A percentile compares a stretch with the other conserved stretches of the same genome.
These are phyloP conservation scores for Zaprionus taronus DNA, from an alignment of 1,140 invertebrate species.

Conservation along the genomic window DNA sequence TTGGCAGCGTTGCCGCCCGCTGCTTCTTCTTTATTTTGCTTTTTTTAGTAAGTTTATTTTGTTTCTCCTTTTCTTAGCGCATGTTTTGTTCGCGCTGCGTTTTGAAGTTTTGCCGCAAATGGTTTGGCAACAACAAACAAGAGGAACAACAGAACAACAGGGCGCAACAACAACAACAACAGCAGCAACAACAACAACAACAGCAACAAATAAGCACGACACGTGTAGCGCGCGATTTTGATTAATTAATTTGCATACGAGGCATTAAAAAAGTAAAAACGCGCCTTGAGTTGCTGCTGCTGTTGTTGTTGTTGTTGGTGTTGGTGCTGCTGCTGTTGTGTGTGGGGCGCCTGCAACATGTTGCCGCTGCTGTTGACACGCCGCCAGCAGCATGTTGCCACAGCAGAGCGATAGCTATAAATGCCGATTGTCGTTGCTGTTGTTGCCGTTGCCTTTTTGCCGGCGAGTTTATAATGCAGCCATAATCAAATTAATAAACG, in stretches of 20 bases:
- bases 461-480: slow-evolving; percentile 67
- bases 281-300: slow-evolving; percentile 62
- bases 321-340: slow-evolving; percentile 15
- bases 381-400: slow-evolving; percentile 28
- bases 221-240: slow-evolving; percentile 67
- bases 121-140: slow-evolving; percentile 55
- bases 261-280: slow-evolving; percentile 74
- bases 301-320: slow-evolving; percentile 3
- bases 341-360: slow-evolving; percentile 25
- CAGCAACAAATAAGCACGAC: slow-evolving; percentile 22
- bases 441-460: slow-evolving; percentile 26
- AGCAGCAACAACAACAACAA: slow-evolving; percentile 42
- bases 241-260: slow-evolving; percentile 81
- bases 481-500: slow-evolving; percentile 80
- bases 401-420: slow-evolving; percentile 39
- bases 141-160: slow-evolving; percentile 44
- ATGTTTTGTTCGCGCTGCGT: slow-evolving; percentile 57
- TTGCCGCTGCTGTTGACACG: slow-evolving; percentile 33
- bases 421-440: slow-evolving; percentile 22
- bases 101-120: slow-evolving; percentile 77
- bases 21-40: slow-evolving; percentile 38
- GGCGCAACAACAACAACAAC: slow-evolving; percentile 25
- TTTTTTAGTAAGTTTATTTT: slow-evolving; percentile 1
- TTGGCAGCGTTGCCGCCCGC: slow-evolving; percentile 33
- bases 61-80: not conserved